Conservation (phyloP, 2,113 vertebrate species). For the Eulemur rufifrons region DNA sequence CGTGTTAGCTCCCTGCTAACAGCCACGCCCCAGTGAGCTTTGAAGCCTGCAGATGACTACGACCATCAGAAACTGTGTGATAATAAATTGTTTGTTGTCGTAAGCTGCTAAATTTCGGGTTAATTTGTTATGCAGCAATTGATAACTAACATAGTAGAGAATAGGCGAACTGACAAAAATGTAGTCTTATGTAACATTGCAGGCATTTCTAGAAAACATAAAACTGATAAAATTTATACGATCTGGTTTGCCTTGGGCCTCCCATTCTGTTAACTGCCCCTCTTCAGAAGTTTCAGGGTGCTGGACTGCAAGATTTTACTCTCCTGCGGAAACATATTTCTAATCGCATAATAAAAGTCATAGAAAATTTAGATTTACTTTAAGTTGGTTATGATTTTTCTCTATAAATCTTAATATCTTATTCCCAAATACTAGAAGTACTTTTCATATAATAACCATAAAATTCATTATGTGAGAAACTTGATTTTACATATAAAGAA, state of each 20-base stretch:
- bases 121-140: background rate
- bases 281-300: background rate
- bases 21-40: background rate
- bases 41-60: background rate
- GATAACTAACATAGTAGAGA: background rate
- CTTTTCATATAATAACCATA: conserved; percentile 17
- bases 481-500: background rate
- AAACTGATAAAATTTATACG: background rate
- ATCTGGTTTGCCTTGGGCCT: background rate
- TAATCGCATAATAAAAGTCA: background rate
- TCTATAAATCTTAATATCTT: conserved; percentile 28
- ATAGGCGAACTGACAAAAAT: background rate
- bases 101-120: background rate
- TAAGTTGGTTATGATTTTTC: conserved; percentile 6
- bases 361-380: conserved; percentile 27
- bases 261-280: background rate
- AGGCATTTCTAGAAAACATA: conserved; percentile 15
- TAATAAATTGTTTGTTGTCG: background rate
- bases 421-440: background rate
- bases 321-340: background rate
- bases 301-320: background rate
- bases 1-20: background rate
- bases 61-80: background rate
- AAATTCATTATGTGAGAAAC: conserved; percentile 1
- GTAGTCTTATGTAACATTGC: background rate